These are phyloP conservation scores for Synchiropus splendidus DNA, from an alignment of 2,113 vertebrate species.

Conservation along the genomic window DNA sequence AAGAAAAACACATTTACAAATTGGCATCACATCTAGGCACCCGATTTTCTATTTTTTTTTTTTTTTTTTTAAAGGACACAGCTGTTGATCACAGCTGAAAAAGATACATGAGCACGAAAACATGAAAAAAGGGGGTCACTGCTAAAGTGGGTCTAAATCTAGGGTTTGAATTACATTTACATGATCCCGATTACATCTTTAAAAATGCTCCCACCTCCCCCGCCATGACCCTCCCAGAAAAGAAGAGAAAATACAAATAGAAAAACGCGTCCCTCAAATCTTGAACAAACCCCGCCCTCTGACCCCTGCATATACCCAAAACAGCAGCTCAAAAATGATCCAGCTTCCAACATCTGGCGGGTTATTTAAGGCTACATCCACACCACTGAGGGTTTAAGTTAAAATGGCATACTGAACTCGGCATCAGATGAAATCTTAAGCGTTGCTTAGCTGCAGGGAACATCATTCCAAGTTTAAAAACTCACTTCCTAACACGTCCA, in stretches of 20 bases:
- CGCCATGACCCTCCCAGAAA: slow-evolving; percentile 28
- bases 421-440: no score
- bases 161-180: slow-evolving; percentile 53
- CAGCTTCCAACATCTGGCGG: slow-evolving; percentile 29
- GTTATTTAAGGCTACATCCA: slow-evolving; percentile 7
- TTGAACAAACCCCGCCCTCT: slow-evolving; percentile 3
- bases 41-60: slow-evolving; percentile 8
- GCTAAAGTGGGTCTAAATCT: slow-evolving; percentile 51
- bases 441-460: no score
- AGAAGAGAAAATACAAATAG: slow-evolving; percentile 26
- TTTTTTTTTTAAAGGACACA: slow-evolving; percentile 3
- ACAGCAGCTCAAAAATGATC: slow-evolving; percentile 2
- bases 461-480: no score
- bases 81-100: background rate
- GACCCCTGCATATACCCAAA: slow-evolving; percentile 13
- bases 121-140: slow-evolving; percentile 38
- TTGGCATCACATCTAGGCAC: slow-evolving; percentile 33
- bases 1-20: slow-evolving; percentile 35
- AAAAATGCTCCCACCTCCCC: slow-evolving; percentile 19
- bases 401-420: no score
- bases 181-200: slow-evolving; percentile 51
- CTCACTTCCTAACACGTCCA: no score
- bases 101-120: slow-evolving; percentile 42
- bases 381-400: no score
- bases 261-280: background rate